Base-by-base conservation (phyloP, 2,113 vertebrate genomes). In the Alaudala cheleensis region DNA sequence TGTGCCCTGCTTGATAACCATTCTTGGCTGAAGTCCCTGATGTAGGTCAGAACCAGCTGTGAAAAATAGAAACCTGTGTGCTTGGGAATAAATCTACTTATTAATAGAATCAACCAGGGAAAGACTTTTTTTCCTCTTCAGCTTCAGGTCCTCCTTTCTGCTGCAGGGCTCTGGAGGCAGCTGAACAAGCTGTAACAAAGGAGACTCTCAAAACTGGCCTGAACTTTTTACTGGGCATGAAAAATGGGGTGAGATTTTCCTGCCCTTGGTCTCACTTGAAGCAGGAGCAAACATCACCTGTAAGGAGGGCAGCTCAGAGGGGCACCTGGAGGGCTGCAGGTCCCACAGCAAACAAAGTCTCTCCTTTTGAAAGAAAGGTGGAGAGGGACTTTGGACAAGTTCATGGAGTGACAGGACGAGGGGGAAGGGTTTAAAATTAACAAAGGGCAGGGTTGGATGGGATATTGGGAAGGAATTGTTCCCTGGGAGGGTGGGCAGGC, bases 401-500 rank as follows among this genome's bases (percentile, higher is more conserved):
- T 8, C 7, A 7, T 33, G 31, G 40, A 61, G 47, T 8, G n/a
- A 23, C 21, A 90, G 62, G 17, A 42, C 0, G 0, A 53, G 47
- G 4, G 29, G 22, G 5, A 26, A 37, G 23, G 25, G 18, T 34
- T 56, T 61, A 23, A 33, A 47, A 69, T 10, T 56, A 49, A 37
- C 34, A 77, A 15, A 70, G 20, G 11, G 2, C 19, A 33, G 39
- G 45, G 12, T 3, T 40, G 26, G 45, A 28, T 76, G 29, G 25
- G 14, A 8, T 16, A 19, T 6, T 42, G 12, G 40, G 54, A 23
- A 49, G 14, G 2, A 77, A 69, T 28, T 11, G 0, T 62, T 33
- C 47, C 10, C 40, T 82, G 8, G 9, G 8, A 62, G 10, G 5
- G 5, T 62, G n/a, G 2, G 0, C 0, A 69, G 67, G 8, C 33